Conservation (phyloP, 2,888 invertebrate genomes). For the Amblyjoppa proteus region DNA sequence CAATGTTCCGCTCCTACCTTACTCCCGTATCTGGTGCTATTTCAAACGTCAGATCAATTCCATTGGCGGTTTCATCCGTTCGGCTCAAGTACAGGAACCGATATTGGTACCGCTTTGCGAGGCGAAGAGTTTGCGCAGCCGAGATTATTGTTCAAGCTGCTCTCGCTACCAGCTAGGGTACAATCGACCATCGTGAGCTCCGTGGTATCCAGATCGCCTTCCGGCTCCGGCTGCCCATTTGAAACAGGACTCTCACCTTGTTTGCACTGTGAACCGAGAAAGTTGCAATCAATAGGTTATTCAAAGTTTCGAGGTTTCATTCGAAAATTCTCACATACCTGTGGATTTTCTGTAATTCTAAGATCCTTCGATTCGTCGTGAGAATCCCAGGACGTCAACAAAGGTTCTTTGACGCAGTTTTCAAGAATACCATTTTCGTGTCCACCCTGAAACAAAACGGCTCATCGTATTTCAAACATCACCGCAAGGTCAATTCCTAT, state of each 20-base stretch:
- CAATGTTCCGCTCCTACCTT: slow-evolving; percentile 60
- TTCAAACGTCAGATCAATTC: slow-evolving; percentile 60
- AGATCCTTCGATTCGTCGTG: slow-evolving; percentile 85
- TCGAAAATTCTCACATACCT: slow-evolving; percentile 83
- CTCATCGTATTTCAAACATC: no score
- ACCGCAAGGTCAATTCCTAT: no score
- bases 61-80: slow-evolving; percentile 80
- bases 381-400: slow-evolving; percentile 81
- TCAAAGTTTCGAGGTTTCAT: background rate
- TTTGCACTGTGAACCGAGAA: slow-evolving; percentile 74
- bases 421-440: slow-evolving; percentile 86
- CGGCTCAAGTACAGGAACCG: slow-evolving; percentile 80
- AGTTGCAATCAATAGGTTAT: background rate
- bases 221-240: slow-evolving; percentile 65
- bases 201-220: slow-evolving; percentile 78
- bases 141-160: slow-evolving; percentile 82
- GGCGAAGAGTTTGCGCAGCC: slow-evolving; percentile 75
- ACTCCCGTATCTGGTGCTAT: slow-evolving; percentile 54
- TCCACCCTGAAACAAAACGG: slow-evolving; percentile 77
- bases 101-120: slow-evolving; percentile 75
- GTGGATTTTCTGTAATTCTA: slow-evolving; percentile 90
- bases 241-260: slow-evolving; percentile 72
- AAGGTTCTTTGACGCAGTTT: slow-evolving; percentile 85
- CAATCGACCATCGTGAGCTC: slow-evolving; percentile 81
- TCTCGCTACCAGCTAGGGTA: slow-evolving; percentile 78